These are phyloP conservation scores for Lagocephalus sceleratus DNA, from an alignment of 2,797 vertebrate species.

Conservation along the genomic window DNA sequence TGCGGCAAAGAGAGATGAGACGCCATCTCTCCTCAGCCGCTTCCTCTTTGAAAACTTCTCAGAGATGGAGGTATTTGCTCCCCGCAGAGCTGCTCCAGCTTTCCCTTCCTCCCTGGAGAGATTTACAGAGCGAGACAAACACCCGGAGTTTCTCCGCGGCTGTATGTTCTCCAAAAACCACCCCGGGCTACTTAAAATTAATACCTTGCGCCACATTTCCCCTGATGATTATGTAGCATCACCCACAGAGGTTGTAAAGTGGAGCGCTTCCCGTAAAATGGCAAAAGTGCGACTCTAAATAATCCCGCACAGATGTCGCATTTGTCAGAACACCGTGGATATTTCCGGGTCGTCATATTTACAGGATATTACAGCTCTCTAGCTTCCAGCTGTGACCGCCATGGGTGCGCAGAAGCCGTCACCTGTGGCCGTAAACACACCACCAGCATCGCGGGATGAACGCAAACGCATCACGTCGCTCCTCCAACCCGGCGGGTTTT, in stretches of 20 bases:
- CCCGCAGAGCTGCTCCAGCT: conserved; percentile 68
- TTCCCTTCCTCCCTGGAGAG: conserved; percentile 60
- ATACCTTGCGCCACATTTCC: conserved; percentile 57
- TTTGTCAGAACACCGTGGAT: conserved; percentile 39
- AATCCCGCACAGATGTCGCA: conserved; percentile 27
- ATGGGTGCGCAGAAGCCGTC: conserved; percentile 34
- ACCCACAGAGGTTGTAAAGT: conserved; percentile 59
- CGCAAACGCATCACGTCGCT: too few relatives aligned
- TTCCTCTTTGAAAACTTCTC: conserved; percentile 69
- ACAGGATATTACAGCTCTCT: conserved; percentile 39
- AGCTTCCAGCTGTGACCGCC: conserved; percentile 25
- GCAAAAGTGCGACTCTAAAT: conserved; percentile 49
- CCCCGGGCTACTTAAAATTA: conserved; percentile 66
- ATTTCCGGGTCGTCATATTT: conserved; percentile 49
- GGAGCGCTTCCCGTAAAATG: conserved; percentile 55
- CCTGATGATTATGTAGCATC: conserved; percentile 65
- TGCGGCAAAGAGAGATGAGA: conserved; percentile 58
- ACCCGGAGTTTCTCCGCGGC: conserved; percentile 69
- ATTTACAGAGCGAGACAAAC: conserved; percentile 71
- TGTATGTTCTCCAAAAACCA: conserved; percentile 70
- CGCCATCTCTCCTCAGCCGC: conserved; percentile 46
- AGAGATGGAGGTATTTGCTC: conserved; percentile 50
- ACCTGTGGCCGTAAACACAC: conserved; percentile 28
- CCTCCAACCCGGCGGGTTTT: neutral
- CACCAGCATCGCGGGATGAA: conserved; percentile 13